Evolutionary conservation across 2,888 invertebrate species (phyloP), one percentile per base, ranked within the genome.

Genomic region (Cephus pygmeus): DNA sequence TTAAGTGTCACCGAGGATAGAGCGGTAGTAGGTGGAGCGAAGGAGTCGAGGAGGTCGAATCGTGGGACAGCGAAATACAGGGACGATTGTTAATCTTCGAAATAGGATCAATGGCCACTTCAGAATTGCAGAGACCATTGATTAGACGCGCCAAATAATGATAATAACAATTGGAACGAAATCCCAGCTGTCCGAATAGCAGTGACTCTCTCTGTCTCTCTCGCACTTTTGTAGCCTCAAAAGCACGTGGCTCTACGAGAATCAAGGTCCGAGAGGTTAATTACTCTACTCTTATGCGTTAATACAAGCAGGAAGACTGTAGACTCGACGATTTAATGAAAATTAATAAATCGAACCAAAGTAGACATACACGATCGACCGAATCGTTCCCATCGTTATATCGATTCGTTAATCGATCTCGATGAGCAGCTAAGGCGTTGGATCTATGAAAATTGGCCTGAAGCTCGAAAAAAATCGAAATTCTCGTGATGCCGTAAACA

Each of bases 31-130:
- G 79, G 71, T 69, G 23, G 23, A 23, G 15, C 69, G 69, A 73
- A 77, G 75, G 40, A 78, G 76, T 76, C 77, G 79, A 82, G 75
- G 79, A 73, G 56, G 56, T 69, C 56, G 56, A 71, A 71, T 33
- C 31, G 12, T 33, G 71, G 31, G 3, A 11, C 73, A 69, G 75
- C 77, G 76, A 80, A 77, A 79, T 79, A 78, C 78, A 77, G 69
- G 82, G 77, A 79, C 82, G 79, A 84, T 80, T 80, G 82, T 85
- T 82, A 85, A 84, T 85, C 84, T 80, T 79, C 79, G 79, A 80
- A 85, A 85, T 79, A 83, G 84, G 81, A 82, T 82, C 82, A 85
- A 85, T 81, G 81, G 84, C 81, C 81, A 84, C 83, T 84, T 81
- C 78, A 73, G 81, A 81, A 84, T 81, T 83, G 80, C 77, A 73